Evolutionary conservation across 2,797 vertebrate genomes (phyloP).

Genomic region (Danio aesculapii): DNA sequence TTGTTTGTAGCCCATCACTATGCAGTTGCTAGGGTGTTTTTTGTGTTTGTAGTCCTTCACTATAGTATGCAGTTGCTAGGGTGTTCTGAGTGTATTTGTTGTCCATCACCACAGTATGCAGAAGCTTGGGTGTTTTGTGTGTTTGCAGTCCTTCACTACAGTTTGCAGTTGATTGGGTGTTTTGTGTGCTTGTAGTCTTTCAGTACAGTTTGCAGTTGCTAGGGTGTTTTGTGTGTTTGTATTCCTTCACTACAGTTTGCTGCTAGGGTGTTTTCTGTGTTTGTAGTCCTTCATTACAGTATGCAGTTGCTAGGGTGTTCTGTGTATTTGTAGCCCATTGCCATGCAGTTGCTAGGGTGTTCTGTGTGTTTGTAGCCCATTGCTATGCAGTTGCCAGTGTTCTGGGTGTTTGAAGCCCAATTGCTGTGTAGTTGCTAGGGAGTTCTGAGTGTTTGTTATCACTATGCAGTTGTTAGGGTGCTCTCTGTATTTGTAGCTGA

Average conservation of each 20-base stretch:
- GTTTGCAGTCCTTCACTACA: neutral
- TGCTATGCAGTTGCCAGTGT: neutral
- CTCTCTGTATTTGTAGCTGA: no score
- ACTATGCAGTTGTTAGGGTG: neutral
- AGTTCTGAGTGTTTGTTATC: no score
- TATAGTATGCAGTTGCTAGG: neutral
- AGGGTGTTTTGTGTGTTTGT: neutral
- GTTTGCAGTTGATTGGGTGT: neutral
- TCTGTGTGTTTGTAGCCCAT: neutral
- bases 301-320: neutral
- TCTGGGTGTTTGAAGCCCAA: no score
- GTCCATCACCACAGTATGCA: no score
- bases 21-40: neutral
- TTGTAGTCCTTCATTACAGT: neutral
- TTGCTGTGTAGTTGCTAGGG: neutral
- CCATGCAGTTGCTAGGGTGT: no score
- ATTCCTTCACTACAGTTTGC: no score
- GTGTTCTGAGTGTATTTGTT: no score
- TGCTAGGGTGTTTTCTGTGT: no score
- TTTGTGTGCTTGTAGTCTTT: no score
- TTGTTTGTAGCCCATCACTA: no score
- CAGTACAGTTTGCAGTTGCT: neutral
- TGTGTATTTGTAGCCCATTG: neutral
- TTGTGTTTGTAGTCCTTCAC: neutral
- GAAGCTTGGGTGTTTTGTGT: no score